Base-by-base conservation (phyloP, 2,797 vertebrate species). In the Petrocephalus schoutedeni region DNA sequence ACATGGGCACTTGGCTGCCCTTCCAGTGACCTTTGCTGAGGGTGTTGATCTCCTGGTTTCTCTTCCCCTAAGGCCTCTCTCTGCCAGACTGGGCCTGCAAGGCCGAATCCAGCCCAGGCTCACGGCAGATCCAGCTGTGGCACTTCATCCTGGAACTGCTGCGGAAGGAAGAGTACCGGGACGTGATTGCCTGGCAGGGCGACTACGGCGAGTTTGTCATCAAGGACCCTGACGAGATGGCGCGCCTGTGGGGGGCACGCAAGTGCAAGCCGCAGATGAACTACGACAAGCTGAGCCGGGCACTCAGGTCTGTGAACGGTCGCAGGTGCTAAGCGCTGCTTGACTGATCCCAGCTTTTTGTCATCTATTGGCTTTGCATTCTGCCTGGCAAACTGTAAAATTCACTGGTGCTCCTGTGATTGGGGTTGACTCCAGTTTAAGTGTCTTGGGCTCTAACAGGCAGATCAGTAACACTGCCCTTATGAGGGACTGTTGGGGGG, bases 181-280 rank as follows among this genome's bases (percentile, higher is more conserved):
- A 97, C 0, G 97, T 98, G 93, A 98, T 98, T 23, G 97, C 97
- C 90, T 98, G 97, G 97, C 97, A 98, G 93, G 97, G 97, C 0
- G 97, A 98, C 94, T 98, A 98, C 0, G 97, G 97, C 0, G 97
- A 98, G 89, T 98, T 98, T 0, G 97, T 98, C 94, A 98, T 98
- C 94, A 98, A 98, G 92, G 97, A 98, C 92, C 97, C 97, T 0
- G 97, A 98, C 0, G 97, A 98, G 92, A 97, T 98, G 94, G 97
- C 97, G 3, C 96, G 97, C 0, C 92, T 98, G 41, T 98, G 97
- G 97, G 97, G 97, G 0, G 97, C 96, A 14, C 94, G 97, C 74
- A 98, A 98, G 93, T 97, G 97, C 92, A 98, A 98, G 86, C 97
- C 97, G 0, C 97, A 98, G 93, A 98, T 98, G 97, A 98, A 98